Evolutionary conservation across 2,888 invertebrate genomes (phyloP).

Genomic region (Homarus gammarus): DNA sequence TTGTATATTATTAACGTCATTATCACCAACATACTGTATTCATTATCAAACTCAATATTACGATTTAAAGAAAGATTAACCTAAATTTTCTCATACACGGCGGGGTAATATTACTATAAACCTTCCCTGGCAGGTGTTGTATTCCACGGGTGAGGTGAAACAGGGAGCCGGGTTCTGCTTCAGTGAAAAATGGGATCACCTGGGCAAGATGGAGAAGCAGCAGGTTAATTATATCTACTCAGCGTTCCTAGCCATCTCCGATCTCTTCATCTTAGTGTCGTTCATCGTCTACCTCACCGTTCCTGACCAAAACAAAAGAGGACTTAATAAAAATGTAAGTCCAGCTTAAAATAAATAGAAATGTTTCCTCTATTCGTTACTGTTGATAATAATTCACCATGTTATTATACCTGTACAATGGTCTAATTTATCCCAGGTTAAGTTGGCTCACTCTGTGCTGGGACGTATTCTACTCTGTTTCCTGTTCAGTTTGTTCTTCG

Average conservation of each 20-base stretch:
- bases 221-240: slow-evolving; percentile 73
- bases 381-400: too few species aligned
- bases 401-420: too few species aligned
- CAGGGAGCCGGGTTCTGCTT: slow-evolving; percentile 70
- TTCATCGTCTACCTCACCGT: slow-evolving; percentile 76
- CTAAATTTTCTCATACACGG: too few species aligned
- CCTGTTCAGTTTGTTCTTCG: slow-evolving; percentile 75
- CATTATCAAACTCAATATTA: too few species aligned
- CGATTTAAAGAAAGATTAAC: too few species aligned
- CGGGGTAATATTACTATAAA: too few species aligned
- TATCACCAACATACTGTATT: too few species aligned
- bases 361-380: too few species aligned
- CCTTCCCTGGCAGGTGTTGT: slow-evolving; percentile 32
- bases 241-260: slow-evolving; percentile 74
- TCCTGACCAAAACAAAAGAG: slow-evolving; percentile 75
- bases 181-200: slow-evolving; percentile 60
- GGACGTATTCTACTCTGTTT: slow-evolving; percentile 75
- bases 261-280: slow-evolving; percentile 75
- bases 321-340: slow-evolving; percentile 76
- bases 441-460: slow-evolving; percentile 74
- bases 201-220: slow-evolving; percentile 63
- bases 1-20: background rate
- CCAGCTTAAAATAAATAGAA: background rate
- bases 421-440: slow-evolving; percentile 53
- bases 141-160: slow-evolving; percentile 49